Conservation (phyloP, 2,113 vertebrate genomes). For the Meles meles region DNA sequence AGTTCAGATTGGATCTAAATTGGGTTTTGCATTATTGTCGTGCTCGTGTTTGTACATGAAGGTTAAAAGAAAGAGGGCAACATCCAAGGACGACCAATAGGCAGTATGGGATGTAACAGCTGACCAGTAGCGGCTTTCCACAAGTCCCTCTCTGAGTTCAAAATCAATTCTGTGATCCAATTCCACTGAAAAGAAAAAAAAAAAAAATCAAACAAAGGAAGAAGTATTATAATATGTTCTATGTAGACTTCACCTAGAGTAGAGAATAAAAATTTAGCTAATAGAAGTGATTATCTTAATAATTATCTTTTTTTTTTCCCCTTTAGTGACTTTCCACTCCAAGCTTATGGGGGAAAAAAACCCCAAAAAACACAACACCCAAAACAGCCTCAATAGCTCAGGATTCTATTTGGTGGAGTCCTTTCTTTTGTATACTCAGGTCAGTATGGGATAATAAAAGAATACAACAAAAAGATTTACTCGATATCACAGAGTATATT, state of each 20-base stretch:
- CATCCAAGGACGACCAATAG: slow-evolving; percentile 97
- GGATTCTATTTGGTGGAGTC: background rate
- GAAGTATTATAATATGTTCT: background rate
- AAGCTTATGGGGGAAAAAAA: background rate
- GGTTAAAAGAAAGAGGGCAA: slow-evolving; percentile 96
- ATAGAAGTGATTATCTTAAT: background rate
- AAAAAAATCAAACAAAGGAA: background rate
- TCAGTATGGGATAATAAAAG: background rate
- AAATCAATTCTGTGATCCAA: slow-evolving; percentile 97
- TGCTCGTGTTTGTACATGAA: slow-evolving; percentile 93
- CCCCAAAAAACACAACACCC: background rate
- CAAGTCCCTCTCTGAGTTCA: slow-evolving; percentile 95
- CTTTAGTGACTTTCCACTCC: background rate
- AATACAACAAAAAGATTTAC: background rate
- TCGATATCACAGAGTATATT: background rate
- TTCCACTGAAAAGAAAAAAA: slow-evolving; percentile 85
- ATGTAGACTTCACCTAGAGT: background rate
- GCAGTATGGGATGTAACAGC: slow-evolving; percentile 97
- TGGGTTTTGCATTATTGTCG: slow-evolving; percentile 75
- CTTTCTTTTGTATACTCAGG: background rate
- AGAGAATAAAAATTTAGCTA: slow-evolving; percentile 11
- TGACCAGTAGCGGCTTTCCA: slow-evolving; percentile 98
- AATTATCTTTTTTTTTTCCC: background rate
- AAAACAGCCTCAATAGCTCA: background rate
- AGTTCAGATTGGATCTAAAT: slow-evolving; percentile 79